Base-by-base conservation (phyloP, 2,113 vertebrate species). In the Megaleporinus macrocephalus region DNA sequence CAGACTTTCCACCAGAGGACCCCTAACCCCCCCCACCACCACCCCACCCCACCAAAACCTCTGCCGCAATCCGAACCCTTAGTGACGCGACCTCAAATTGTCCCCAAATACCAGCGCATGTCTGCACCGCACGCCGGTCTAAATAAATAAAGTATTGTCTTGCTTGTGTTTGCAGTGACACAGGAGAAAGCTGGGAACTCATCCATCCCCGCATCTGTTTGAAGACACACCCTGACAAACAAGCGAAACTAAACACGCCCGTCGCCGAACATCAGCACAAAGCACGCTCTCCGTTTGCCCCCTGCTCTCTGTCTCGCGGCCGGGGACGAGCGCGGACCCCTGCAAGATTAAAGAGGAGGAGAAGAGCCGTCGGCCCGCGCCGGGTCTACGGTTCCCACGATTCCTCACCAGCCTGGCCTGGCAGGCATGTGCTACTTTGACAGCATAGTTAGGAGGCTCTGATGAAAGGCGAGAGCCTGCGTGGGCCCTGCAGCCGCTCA, bases 401-500 rank as follows among this genome's bases (percentile, higher is more conserved):
- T 86, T 86, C 88, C 82, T 70, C 66, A 72, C 85, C 83, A 80
- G 86, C 85, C 0, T 7, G 49, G 49, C 53, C 53, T 55, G 53
- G 53, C 20, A 7, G 53, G 20, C 53, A 55, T 55, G 53, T 55
- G 53, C 61, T 55, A 70, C 78, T 91, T 87, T 93, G 94, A 94
- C 93, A 92, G 91, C 55, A 66, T 93, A 89, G 90, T 94, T 93
- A 94, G 91, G 92, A 92, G 89, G 87, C 88, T 88, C 84, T 90
- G 90, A 91, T 91, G 93, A 94, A 94, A 94, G 88, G 77, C 77
- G 91, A 95, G 91, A 94, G 85, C 81, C 85, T 86, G 73, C 27
- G 55, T 78, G 83, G 85, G 82, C 82, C 87, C 81, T 77, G 78
- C 59, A 65, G 82, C 89, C 88, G 89, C 94, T 93, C 90, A 94